phyloP scores from a whole-genome alignment of 2,888 invertebrate species.

The Scaptomyza cyrtandrae region DNA sequence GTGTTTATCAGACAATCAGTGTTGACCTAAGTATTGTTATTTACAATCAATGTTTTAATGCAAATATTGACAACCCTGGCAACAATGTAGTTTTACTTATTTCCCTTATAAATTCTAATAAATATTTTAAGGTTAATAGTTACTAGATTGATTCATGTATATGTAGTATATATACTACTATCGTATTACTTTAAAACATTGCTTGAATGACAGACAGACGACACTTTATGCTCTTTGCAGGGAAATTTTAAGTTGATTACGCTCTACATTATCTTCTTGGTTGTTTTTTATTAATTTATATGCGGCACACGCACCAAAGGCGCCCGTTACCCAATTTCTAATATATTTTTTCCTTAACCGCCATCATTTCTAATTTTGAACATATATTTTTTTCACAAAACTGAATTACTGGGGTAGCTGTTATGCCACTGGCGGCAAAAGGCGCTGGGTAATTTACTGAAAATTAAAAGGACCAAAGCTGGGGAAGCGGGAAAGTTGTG shows the following conservation, averaged over 20 bases:
- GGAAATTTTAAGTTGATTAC: conserved; percentile 4
- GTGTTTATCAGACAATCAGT: not conserved
- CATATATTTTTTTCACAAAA: conserved; percentile 56
- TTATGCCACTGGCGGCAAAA: conserved; percentile 19
- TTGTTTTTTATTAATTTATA: conserved; percentile 47
- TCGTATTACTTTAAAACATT: no score
- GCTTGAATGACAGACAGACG: no score
- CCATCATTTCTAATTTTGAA: conserved; percentile 64
- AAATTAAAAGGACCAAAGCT: conserved; percentile 52
- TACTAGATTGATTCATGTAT: no score
- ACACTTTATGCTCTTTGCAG: not conserved
- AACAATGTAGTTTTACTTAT: not conserved
- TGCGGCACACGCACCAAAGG: conserved; percentile 37
- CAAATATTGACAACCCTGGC: not conserved
- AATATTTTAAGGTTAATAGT: not conserved
- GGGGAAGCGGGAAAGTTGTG: not conserved
- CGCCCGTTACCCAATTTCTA: conserved; percentile 16
- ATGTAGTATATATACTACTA: no score
- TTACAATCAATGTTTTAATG: not conserved
- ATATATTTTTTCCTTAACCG: conserved; percentile 12
- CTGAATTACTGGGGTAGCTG: conserved; percentile 62
- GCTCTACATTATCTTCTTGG: not conserved
- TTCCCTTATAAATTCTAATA: not conserved
- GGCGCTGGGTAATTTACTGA: conserved; percentile 69
- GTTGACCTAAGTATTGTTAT: not conserved